Conservation (phyloP, 2,888 invertebrate genomes). For the Trimorus sp. region DNA sequence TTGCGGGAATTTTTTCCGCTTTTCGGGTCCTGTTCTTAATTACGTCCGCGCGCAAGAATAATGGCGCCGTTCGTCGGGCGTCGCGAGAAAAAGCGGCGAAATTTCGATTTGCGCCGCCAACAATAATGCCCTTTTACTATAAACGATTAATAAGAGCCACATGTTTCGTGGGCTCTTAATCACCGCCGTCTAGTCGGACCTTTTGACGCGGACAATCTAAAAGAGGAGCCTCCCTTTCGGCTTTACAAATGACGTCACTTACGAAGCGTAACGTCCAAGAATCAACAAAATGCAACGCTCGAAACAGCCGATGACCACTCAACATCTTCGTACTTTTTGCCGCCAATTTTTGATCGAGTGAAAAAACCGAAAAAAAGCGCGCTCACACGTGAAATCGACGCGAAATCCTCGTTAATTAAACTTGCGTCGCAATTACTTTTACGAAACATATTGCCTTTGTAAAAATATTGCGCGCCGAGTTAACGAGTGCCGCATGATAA, state of each 20-base stretch:
- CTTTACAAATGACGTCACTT: conserved; percentile 39
- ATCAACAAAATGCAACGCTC: conserved; percentile 24
- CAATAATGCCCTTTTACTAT: conserved; percentile 38
- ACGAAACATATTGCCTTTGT: conserved; percentile 13
- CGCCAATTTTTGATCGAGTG: too few relatives aligned
- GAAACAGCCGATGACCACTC: too few relatives aligned
- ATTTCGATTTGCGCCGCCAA: conserved; percentile 24
- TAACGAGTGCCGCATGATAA: not conserved
- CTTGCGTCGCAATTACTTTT: conserved; percentile 18
- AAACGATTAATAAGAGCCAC: conserved; percentile 37
- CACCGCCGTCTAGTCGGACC: conserved; percentile 31
- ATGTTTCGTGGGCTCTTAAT: conserved; percentile 36
- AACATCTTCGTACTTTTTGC: too few relatives aligned
- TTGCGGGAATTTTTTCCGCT: conserved; percentile 16
- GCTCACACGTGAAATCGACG: not conserved
- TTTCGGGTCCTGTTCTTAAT: conserved; percentile 27
- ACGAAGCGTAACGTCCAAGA: conserved; percentile 17
- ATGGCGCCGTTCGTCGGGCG: conserved; percentile 24
- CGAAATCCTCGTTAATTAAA: conserved; percentile 12
- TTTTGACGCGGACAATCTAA: conserved; percentile 34
- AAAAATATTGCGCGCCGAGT: not conserved
- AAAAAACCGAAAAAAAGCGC: not conserved
- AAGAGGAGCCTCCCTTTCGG: conserved; percentile 24
- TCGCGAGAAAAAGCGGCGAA: conserved; percentile 25
- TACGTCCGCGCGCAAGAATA: conserved; percentile 23